phyloP scores from a whole-genome alignment of 2,113 vertebrate species.

The Triplophysa dalaica region DNA sequence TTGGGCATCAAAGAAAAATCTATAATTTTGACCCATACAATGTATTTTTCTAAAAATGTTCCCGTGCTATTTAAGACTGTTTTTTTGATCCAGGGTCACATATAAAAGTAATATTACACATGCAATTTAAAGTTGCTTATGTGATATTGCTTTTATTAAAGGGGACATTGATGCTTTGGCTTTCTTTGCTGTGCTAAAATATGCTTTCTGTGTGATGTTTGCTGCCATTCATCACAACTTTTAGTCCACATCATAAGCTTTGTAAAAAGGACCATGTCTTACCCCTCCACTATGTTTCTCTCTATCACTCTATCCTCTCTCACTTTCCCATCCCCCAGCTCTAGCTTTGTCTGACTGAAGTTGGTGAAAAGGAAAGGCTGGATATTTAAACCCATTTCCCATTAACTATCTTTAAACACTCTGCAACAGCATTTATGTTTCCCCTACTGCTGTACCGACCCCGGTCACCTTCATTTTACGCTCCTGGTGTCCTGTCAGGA shows the following conservation, averaged over 20 bases:
- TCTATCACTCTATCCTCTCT: neutral
- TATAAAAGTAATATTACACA: too few relatives aligned
- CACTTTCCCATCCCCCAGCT: neutral
- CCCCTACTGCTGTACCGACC: neutral
- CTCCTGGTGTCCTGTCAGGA: neutral
- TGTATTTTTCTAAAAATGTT: too few relatives aligned
- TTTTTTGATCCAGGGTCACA: too few relatives aligned
- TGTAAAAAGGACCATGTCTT: neutral
- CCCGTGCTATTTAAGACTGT: too few relatives aligned
- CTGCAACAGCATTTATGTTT: neutral
- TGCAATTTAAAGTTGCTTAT: too few relatives aligned
- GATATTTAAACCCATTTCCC: neutral
- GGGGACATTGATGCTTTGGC: neutral
- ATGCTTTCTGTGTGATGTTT: neutral
- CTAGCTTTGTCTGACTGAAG: conserved; percentile 1
- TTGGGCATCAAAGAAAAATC: too few relatives aligned
- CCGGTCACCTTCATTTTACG: conserved; percentile 43
- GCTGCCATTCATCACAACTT: neutral
- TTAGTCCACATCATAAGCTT: neutral
- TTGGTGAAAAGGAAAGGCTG: conserved; percentile 8
- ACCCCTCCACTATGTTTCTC: conserved; percentile 7
- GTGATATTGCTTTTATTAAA: neutral
- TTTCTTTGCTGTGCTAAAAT: neutral
- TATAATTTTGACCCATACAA: too few relatives aligned
- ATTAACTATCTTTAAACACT: conserved; percentile 18